Evolutionary conservation across 2,797 vertebrate genomes (phyloP).

Genomic region (Buphagus erythrorhynchus): DNA sequence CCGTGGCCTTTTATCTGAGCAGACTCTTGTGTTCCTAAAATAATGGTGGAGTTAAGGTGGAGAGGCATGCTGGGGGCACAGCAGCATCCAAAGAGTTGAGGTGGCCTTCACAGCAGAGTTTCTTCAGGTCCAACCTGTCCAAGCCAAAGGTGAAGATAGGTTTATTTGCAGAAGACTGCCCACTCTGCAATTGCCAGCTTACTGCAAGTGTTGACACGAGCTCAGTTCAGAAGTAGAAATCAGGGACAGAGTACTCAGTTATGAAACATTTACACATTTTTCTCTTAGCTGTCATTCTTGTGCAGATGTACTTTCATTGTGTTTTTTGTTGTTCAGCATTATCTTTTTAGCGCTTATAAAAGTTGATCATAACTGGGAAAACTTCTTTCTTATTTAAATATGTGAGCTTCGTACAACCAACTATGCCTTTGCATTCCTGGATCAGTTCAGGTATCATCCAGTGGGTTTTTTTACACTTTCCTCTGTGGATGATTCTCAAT

Average conservation of each 20-base stretch:
- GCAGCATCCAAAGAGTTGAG: neutral
- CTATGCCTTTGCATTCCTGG: neutral
- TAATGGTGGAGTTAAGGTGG: neutral
- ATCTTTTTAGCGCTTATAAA: neutral
- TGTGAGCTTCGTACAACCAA: neutral
- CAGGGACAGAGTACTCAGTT: neutral
- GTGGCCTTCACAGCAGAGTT: neutral
- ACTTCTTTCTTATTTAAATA: neutral
- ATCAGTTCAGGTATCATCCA: neutral
- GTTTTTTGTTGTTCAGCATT: neutral
- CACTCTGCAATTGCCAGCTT: neutral
- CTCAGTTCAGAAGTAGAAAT: neutral
- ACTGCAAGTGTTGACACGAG: neutral
- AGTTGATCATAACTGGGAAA: neutral
- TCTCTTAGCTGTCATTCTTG: neutral
- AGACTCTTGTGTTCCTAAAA: neutral
- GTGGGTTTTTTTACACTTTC: neutral
- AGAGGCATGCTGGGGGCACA: neutral
- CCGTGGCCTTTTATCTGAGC: neutral
- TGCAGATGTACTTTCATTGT: neutral
- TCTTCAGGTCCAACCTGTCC: neutral
- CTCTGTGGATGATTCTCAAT: neutral
- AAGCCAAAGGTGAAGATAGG: neutral
- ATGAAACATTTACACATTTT: neutral
- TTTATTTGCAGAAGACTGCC: neutral